These are phyloP conservation scores for Clytia hemisphaerica DNA, from an alignment of 30 jellyfish, hydroid and myxozoan species.

Conservation along the genomic window DNA sequence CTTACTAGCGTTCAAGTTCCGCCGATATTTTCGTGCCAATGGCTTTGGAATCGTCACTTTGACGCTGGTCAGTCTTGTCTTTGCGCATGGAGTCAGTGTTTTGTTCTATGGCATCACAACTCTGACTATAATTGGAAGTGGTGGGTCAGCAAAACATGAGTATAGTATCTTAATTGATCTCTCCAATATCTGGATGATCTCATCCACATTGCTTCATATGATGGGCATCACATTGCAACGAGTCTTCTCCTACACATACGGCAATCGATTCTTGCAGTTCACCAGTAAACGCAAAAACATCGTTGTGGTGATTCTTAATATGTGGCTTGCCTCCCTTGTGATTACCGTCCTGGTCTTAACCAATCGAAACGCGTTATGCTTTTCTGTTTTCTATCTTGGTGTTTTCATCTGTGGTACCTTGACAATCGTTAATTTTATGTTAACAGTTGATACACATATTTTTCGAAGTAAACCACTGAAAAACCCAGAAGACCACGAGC, in stretches of 20 bases:
- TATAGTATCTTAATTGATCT: neutral
- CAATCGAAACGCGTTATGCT: neutral
- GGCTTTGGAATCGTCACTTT: conserved; percentile 31
- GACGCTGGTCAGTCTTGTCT: conserved; percentile 9
- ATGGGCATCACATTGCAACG: conserved; percentile 38
- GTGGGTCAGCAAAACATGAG: conserved; percentile 12
- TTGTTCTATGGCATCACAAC: neutral
- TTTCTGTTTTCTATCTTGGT: conserved; percentile 15
- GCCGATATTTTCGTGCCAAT: conserved; percentile 32
- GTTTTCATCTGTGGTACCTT: conserved; percentile 6
- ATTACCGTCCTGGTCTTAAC: neutral
- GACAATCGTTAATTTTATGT: conserved; percentile 14
- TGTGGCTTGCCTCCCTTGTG: conserved; percentile 7
- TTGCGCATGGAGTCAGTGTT: conserved; percentile 3
- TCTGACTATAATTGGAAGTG: neutral
- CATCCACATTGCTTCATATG: conserved; percentile 8
- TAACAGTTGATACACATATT: conserved; percentile 5
- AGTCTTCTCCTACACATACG: conserved; percentile 1
- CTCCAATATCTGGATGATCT: conserved; percentile 14
- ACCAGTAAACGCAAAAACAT: conserved; percentile 12
- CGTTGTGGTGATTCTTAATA: neutral
- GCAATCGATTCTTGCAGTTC: conserved; percentile 3
- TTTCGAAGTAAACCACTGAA: too few relatives aligned
- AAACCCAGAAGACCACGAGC: too few relatives aligned
- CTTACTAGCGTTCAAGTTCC: conserved; percentile 14